A percentile compares a stretch with the other conserved stretches of the same genome.
phyloP scores from a whole-genome alignment of 2,888 invertebrate genomes.

The Gryllus longicercus region DNA sequence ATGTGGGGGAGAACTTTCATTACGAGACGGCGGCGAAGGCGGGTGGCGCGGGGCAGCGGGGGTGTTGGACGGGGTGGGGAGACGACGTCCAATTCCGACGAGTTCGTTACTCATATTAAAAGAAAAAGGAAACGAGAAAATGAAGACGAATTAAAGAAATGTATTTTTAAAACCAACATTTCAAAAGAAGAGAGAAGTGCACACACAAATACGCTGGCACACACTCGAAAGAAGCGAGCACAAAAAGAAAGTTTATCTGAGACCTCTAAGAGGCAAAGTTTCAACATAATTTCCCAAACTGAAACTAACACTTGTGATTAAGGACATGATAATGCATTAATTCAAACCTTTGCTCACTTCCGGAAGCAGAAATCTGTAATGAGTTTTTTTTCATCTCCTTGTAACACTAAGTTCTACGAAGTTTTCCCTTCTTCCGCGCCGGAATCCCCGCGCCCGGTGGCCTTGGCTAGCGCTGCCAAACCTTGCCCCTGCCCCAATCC shows the following conservation, averaged over 20 bases:
- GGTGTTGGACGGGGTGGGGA: not conserved
- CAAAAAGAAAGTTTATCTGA: not conserved
- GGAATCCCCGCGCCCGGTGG: no score
- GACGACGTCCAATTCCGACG: not conserved
- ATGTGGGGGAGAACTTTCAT: not conserved
- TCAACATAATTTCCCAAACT: not conserved
- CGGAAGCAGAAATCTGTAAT: constrained; percentile 17
- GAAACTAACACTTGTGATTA: constrained; percentile 1
- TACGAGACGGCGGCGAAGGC: not conserved
- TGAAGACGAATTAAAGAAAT: constrained; percentile 17
- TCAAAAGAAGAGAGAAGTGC: not conserved
- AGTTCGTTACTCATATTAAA: constrained; percentile 17
- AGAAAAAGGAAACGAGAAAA: constrained; percentile 17
- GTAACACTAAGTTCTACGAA: not conserved
- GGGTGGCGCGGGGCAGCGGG: not conserved
- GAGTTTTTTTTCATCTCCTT: constrained; percentile 17
- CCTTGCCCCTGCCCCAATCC: no score
- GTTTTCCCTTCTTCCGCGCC: no score
- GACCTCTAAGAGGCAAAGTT: not conserved
- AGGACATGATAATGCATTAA: constrained; percentile 17
- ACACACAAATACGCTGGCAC: not conserved
- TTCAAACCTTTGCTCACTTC: constrained; percentile 9
- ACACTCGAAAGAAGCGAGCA: not conserved
- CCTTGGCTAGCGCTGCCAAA: no score
- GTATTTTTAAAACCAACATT: not conserved